Evolutionary conservation across 37 sponge, comb jelly and placozoan species (phyloP).

Genomic region (Diacarnus erythraeanus): DNA sequence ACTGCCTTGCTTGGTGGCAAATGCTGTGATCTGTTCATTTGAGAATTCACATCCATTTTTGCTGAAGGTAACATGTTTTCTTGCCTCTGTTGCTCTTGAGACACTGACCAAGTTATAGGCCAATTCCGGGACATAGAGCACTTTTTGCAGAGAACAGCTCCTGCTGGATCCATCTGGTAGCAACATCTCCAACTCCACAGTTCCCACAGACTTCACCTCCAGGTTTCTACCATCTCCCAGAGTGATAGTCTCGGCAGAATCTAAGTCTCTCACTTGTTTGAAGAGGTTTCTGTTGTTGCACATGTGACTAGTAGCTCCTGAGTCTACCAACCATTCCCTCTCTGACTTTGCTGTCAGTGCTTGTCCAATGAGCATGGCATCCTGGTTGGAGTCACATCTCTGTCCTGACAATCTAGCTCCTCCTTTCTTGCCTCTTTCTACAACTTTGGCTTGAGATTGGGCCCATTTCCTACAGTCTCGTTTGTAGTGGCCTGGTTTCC

Average conservation of each 20-base stretch:
- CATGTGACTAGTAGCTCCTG: too few species aligned
- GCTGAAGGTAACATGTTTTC: background rate
- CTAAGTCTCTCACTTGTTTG: background rate
- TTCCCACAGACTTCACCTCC: background rate
- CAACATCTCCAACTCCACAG: too few species aligned
- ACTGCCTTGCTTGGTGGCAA: constrained; percentile 38
- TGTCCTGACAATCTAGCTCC: too few species aligned
- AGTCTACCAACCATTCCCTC: background rate
- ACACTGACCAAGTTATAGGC: constrained; percentile 14
- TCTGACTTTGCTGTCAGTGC: background rate
- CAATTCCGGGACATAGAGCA: too few species aligned
- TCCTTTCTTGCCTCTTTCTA: too few species aligned
- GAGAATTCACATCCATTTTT: background rate
- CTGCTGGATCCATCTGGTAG: constrained; percentile 6
- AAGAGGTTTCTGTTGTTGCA: too few species aligned
- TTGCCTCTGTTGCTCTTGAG: constrained; percentile 3
- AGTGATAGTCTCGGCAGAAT: background rate
- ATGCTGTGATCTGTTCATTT: background rate
- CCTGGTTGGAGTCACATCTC: background rate
- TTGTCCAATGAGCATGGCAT: background rate
- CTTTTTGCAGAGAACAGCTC: too few species aligned
- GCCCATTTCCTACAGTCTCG: too few species aligned
- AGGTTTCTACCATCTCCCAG: constrained; percentile 8
- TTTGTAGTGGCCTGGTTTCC: too few species aligned
- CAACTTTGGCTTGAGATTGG: too few species aligned